Evolutionary conservation across 2,797 vertebrate species (phyloP), one percentile per base, ranked within the genome.

Genomic region (Acomys russatus): DNA sequence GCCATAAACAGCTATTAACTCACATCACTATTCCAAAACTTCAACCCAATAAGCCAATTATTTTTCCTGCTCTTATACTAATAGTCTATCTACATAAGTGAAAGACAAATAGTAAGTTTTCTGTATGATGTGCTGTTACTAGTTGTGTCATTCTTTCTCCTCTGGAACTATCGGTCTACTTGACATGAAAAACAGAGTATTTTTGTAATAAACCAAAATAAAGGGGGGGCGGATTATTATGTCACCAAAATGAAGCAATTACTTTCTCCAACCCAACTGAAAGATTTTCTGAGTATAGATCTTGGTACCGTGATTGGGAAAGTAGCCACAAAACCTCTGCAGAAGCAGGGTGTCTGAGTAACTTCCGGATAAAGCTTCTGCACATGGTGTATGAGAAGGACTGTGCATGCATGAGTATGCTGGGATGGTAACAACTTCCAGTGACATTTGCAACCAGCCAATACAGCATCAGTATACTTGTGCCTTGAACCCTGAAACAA

Each of bases 161-260:
- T 97, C 83, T 88, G 95, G 92, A 94, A 98, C 97, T 94, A 86
- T 87, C 63, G 38, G 93, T 71, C 92, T 96, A 94, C 89, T 94
- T 97, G 86, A 97, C 92, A 97, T 0, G 1, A 97, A 95, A 98
- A 97, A 97, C 56, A 94, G 95, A 59, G 87, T 95, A 98, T 90
- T 94, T 86, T 78, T 77, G 54, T 90, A 44, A 96, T 9, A 96
- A 51, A 51, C 49, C 14, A 97, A 97, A 79, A 97, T 96, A 44
- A 44, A 44, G 44, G 44, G 44, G 44, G n/a, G 44, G 44, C 91
- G 97, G 97, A 94, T 91, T 92, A 84, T 94, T 88, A 95, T n/a
- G 96, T 94, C 94, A 95, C 89, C 95, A 97, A 97, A 98, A 0
- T 73, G 93, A 96, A 97, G 94, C 89, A 97, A 95, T 97, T 95